Evolutionary conservation across 2,797 vertebrate genomes (phyloP), one percentile per base, ranked within the genome.

Genomic region (Eurystomus glaucurus): DNA sequence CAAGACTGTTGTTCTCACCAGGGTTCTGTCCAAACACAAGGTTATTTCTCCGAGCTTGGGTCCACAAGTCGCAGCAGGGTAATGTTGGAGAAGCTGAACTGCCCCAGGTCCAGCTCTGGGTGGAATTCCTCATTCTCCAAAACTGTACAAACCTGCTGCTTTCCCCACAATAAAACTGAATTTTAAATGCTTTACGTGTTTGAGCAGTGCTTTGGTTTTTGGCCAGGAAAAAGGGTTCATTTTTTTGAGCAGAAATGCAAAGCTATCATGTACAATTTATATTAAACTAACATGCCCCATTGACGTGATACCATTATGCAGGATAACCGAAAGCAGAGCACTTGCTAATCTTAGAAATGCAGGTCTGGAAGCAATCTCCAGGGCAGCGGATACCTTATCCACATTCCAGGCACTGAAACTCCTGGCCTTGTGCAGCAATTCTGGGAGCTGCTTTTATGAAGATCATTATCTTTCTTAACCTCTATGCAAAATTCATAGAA

Each of bases 401-500:
- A 92, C 83, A 91, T 95, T 94, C 93, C 89, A 96, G 77, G 65
- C 84, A 91, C 74, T 81, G 76, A 90, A 80, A 66, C 26, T 55
- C 48, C 2, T 3, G 0, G 75, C 68, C 58, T 92, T 0, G 0
- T 90, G 92, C 75, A 88, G 64, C 3, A 26, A 19, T 74, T 91
- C 84, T 93, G 85, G 52, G 66, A 76, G 84, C 54, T 91, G 78
- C 51, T 96, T 94, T 96, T 81, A 91, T 33, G 19, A 91, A 75
- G 81, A 87, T 88, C 83, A 88, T 94, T 95, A 94, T 92, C 92
- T 94, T 90, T 81, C 69, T 96, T 94, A 94, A 93, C 88, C 91
- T 90, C 66, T 37, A 91, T 94, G 92, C 50, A 97, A 97, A 93
- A 96, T 96, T 91, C 88, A 93, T 74, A 66, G 82, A 58, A 85